phyloP scores from a whole-genome alignment of 2,797 vertebrate species.

The Pangasius macronema region DNA sequence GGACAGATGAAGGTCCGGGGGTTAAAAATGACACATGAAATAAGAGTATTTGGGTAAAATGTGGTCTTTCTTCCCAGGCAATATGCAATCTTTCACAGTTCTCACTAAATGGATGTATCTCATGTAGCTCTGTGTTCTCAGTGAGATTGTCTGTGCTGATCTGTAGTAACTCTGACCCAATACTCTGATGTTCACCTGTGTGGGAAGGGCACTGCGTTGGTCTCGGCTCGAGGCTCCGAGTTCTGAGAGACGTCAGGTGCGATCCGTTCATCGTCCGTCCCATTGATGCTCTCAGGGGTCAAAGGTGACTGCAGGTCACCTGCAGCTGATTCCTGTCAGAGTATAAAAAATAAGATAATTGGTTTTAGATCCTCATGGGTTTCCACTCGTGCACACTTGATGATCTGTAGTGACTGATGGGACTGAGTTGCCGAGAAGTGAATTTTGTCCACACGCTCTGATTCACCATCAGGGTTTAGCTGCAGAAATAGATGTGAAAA shows the following conservation, averaged over 20 bases:
- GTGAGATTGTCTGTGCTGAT: not conserved
- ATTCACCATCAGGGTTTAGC: not conserved
- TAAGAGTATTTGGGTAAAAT: not conserved
- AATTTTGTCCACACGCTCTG: not conserved
- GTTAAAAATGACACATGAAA: not conserved
- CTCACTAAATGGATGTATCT: not conserved
- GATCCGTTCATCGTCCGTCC: conserved; percentile 85
- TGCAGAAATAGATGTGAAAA: not conserved
- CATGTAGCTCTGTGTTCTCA: not conserved
- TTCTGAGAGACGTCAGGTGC: conserved; percentile 80
- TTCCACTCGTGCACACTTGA: not conserved
- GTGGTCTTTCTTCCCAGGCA: not conserved
- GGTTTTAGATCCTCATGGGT: not conserved
- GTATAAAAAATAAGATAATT: not conserved
- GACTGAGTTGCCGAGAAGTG: not conserved
- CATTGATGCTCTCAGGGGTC: conserved; percentile 91
- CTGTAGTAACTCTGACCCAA: not conserved
- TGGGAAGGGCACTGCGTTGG: conserved; percentile 87
- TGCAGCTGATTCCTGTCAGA: conserved; percentile 85
- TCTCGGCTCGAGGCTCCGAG: conserved; percentile 82
- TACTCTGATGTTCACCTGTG: conserved; percentile 81
- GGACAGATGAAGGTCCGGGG: not conserved
- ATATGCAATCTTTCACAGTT: not conserved
- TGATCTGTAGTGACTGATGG: not conserved
- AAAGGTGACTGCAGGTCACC: conserved; percentile 90